A percentile compares a stretch with the other conserved stretches of the same genome.
These are phyloP conservation scores for Ichneumoninae sp. DNA, from an alignment of 2,888 invertebrate species.

Conservation along the genomic window DNA sequence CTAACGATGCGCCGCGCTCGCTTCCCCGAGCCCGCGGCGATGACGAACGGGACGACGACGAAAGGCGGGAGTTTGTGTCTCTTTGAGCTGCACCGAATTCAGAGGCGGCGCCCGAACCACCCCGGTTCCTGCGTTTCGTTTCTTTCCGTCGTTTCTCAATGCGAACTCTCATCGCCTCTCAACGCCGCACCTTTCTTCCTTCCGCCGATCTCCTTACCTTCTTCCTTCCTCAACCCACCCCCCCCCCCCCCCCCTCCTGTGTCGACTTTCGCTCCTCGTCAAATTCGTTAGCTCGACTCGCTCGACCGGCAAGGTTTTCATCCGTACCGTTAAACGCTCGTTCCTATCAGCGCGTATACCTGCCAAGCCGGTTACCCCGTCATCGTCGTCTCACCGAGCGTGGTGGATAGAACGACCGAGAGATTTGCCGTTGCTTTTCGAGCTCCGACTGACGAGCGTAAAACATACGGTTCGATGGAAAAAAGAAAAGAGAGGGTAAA, in stretches of 20 bases:
- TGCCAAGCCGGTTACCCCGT: slow-evolving; percentile 11
- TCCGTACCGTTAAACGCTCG: slow-evolving; percentile 45
- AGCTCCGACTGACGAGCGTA: slow-evolving; percentile 21
- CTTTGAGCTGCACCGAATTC: slow-evolving; percentile 45
- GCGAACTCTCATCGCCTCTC: slow-evolving; percentile 14
- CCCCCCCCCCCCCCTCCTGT: background rate
- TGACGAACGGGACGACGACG: slow-evolving; percentile 32
- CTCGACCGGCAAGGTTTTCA: slow-evolving; percentile 45
- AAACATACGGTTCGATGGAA: slow-evolving; percentile 4
- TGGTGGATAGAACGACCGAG: background rate
- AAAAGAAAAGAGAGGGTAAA: background rate
- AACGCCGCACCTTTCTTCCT: background rate
- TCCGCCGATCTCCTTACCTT: slow-evolving; percentile 9
- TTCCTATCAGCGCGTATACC: slow-evolving; percentile 5
- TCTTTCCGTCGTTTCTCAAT: slow-evolving; percentile 15
- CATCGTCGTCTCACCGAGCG: slow-evolving; percentile 29
- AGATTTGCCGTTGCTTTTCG: slow-evolving; percentile 24
- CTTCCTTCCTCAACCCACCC: background rate
- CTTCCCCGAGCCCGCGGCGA: slow-evolving; percentile 41
- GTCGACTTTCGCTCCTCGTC: slow-evolving; percentile 36
- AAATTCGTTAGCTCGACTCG: slow-evolving; percentile 46
- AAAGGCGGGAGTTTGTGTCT: slow-evolving; percentile 10
- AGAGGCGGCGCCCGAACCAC: slow-evolving; percentile 18
- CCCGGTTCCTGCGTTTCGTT: slow-evolving; percentile 15
- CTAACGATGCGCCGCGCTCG: slow-evolving; percentile 71